phyloP scores from a whole-genome alignment of 1,140 invertebrate species.

The Trigoniulus corallinus region DNA sequence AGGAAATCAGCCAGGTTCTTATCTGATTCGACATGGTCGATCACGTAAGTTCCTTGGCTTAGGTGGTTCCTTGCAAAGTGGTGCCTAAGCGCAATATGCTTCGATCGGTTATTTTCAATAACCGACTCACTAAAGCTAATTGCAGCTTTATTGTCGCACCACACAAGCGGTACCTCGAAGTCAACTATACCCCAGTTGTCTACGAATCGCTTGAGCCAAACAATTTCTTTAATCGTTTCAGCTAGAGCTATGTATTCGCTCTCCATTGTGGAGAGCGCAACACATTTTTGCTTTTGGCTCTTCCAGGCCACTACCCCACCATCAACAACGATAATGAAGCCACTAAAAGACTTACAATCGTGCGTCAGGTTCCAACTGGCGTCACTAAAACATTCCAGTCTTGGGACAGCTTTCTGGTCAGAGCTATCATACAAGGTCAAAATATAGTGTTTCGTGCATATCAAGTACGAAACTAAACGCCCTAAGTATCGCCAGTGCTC shows the following conservation, averaged over 20 bases:
- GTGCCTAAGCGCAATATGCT: background rate
- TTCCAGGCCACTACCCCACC: conserved; percentile 13
- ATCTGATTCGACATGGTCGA: background rate
- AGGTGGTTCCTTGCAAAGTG: background rate
- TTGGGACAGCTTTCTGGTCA: background rate
- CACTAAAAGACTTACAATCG: conserved; percentile 13
- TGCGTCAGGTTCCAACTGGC: conserved; percentile 4
- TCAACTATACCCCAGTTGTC: background rate
- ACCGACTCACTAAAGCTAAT: background rate
- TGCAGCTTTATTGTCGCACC: background rate
- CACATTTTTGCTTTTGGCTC: conserved; percentile 14
- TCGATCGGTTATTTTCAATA: background rate
- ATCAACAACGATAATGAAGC: conserved; percentile 11
- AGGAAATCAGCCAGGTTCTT: background rate
- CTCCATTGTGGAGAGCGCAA: conserved; percentile 18
- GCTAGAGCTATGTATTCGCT: conserved; percentile 18
- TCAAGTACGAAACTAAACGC: background rate
- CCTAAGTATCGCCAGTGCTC: conserved; percentile 1
- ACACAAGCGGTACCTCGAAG: background rate
- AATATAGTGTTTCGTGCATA: background rate
- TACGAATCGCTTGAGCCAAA: conserved; percentile 8
- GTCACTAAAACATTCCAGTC: background rate
- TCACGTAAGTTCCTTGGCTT: background rate
- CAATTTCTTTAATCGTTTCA: conserved; percentile 14
- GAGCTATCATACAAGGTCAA: background rate